Evolutionary conservation across 1,140 invertebrate genomes (phyloP), one percentile per base, ranked within the genome.

Genomic region (Drosophila sechellia): DNA sequence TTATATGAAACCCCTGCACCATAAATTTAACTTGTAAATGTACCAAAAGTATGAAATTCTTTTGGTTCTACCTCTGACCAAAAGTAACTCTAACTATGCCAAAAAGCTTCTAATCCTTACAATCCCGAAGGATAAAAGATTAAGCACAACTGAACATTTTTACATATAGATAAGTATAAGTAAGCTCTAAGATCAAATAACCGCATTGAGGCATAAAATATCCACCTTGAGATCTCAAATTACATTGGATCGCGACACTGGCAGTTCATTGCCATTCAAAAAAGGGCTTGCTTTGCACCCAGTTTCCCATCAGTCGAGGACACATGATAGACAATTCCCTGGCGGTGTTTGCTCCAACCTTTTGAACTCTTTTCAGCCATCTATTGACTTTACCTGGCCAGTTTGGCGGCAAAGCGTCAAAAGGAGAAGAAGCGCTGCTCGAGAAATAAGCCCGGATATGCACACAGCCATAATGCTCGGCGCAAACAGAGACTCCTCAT

Each of bases 311-410:
- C 4, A 61, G 34, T 25, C 63, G 22, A 12, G 37, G 57, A 42
- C 59, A 52, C 59, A 8, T 63, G 55, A 43, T 63, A 63, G 59
- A 63, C 37, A 54, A 54, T 53, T 8, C 31, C 20, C 11, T 17
- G 15, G 48, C 34, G 35, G 11, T 64, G 37, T 66, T 66, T 55
- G 22, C 13, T 15, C 27, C 35, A 63, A 42, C 59, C 64, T 40
- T 66, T 66, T 50, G 64, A 66, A 42, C 64, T 64, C 64, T 37
- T 69, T 71, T 71, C 37, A 60, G 46, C 17, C 54, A 60, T 60
- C 69, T 72, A 72, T 73, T 72, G 69, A 72, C 69, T 72, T 46
- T 57, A 72, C 69, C 68, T 72, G 69, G 55, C 46, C 69, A 72
- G 59, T 72, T 72, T 72, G 65, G 46, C 42, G 66, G 56, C 20